Evolutionary conservation across 2,797 vertebrate genomes (phyloP).

Genomic region (Anableps anableps): DNA sequence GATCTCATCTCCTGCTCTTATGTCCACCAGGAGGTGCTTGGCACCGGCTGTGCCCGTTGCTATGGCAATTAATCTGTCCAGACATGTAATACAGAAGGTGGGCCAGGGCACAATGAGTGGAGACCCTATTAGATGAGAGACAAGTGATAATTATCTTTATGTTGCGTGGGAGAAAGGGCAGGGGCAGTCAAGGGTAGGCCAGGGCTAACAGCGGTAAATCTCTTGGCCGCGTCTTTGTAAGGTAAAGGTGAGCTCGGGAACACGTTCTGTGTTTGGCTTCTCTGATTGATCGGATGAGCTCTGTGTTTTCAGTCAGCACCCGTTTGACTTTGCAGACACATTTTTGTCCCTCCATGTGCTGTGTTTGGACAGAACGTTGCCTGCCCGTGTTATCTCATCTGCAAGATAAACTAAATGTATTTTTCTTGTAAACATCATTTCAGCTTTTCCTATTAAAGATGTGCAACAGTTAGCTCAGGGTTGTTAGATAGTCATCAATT

Average conservation of each 20-base stretch:
- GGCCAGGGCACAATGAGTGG: slow-evolving; percentile 40
- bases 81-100: slow-evolving; percentile 19
- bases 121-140: slow-evolving; percentile 57
- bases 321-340: slow-evolving; percentile 20
- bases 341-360: slow-evolving; percentile 43
- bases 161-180: slow-evolving; percentile 53
- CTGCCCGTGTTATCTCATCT: slow-evolving; percentile 64
- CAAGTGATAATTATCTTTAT: slow-evolving; percentile 74
- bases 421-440: slow-evolving; percentile 68
- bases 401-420: slow-evolving; percentile 65
- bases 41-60: slow-evolving; percentile 56
- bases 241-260: slow-evolving; percentile 44
- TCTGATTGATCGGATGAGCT: slow-evolving; percentile 62
- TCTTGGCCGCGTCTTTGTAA: slow-evolving; percentile 30
- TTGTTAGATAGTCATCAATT: slow-evolving; percentile 41
- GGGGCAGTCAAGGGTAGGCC: slow-evolving; percentile 69
- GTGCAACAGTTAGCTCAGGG: slow-evolving; percentile 57
- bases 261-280: slow-evolving; percentile 59
- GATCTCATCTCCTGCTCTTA: slow-evolving; percentile 54
- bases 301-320: slow-evolving; percentile 47
- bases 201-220: slow-evolving; percentile 44
- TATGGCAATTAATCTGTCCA: slow-evolving; percentile 73
- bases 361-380: slow-evolving; percentile 48
- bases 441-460: slow-evolving; percentile 66
- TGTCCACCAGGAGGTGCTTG: slow-evolving; percentile 70